Evolutionary conservation across 2,113 vertebrate genomes (phyloP).

Genomic region (Neopipo cinnamomea): DNA sequence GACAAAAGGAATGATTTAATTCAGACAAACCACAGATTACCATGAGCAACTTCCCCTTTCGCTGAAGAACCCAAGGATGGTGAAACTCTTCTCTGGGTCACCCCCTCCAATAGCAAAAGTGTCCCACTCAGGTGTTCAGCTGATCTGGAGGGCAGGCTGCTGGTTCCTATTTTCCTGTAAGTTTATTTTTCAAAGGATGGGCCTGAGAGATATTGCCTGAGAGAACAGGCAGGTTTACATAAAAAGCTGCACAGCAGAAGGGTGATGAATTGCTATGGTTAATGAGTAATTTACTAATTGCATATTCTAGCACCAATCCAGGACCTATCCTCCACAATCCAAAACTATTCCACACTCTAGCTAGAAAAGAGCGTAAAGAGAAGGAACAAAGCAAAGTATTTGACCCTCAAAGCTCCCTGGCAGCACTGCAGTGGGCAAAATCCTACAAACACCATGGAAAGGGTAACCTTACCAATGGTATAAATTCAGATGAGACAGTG

Average conservation of each 20-base stretch:
- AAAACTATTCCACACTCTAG: not conserved
- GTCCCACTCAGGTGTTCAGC: too few relatives aligned
- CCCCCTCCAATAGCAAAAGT: too few relatives aligned
- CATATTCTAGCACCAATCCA: not conserved
- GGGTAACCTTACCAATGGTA: not conserved
- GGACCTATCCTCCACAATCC: not conserved
- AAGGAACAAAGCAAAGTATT: not conserved
- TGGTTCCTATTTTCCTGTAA: not conserved
- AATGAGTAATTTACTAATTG: slow-evolving; percentile 31
- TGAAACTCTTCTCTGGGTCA: not conserved
- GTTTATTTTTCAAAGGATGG: not conserved
- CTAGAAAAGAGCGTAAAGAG: not conserved
- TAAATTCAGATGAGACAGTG: not conserved
- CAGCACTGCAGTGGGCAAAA: not conserved
- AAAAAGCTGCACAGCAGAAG: not conserved
- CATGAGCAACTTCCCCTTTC: not conserved
- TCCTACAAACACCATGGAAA: not conserved
- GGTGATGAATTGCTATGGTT: not conserved
- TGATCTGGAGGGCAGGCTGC: not conserved
- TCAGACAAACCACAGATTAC: not conserved
- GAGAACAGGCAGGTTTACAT: not conserved
- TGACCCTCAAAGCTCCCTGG: not conserved
- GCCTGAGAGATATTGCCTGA: not conserved
- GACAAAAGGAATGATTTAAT: not conserved
- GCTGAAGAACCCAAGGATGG: not conserved